These are phyloP conservation scores for Ictalurus punctatus DNA, from an alignment of 2,113 vertebrate species.

Conservation along the genomic window DNA sequence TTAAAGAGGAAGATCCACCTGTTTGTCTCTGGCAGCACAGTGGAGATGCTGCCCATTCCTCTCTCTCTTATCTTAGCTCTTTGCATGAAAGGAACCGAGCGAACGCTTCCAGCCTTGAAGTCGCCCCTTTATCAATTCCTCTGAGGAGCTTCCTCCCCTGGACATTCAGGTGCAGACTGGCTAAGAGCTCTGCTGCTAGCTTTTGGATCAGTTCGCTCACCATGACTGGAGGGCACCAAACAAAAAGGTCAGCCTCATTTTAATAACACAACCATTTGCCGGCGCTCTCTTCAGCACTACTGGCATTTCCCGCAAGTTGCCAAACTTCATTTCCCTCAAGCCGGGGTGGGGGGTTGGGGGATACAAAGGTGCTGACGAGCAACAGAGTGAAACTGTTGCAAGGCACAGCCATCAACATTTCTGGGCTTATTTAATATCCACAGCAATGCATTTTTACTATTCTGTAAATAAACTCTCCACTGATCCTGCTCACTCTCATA, in stretches of 20 bases:
- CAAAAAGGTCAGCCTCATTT: slow-evolving; percentile 65
- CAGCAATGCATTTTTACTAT: slow-evolving; percentile 47
- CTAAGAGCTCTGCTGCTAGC: slow-evolving; percentile 18
- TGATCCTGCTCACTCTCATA: slow-evolving; percentile 52
- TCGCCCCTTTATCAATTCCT: slow-evolving; percentile 41
- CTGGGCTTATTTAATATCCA: slow-evolving; percentile 65
- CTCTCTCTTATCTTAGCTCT: slow-evolving; percentile 64
- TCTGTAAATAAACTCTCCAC: slow-evolving; percentile 58
- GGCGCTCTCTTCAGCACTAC: slow-evolving; percentile 58
- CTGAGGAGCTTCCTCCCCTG: slow-evolving; percentile 42
- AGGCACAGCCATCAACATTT: slow-evolving; percentile 64
- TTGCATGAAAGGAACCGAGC: slow-evolving; percentile 61
- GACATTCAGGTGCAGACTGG: slow-evolving; percentile 4
- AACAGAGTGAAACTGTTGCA: slow-evolving; percentile 57
- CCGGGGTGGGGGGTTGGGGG: slow-evolving; percentile 45
- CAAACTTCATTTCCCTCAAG: slow-evolving; percentile 53
- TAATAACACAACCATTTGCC: slow-evolving; percentile 70
- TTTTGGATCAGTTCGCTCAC: slow-evolving; percentile 18
- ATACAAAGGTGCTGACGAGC: slow-evolving; percentile 41
- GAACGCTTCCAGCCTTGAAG: slow-evolving; percentile 50
- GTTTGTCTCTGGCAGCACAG: slow-evolving; percentile 45
- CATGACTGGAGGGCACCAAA: slow-evolving; percentile 45
- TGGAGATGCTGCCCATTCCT: slow-evolving; percentile 50
- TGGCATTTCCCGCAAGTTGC: slow-evolving; percentile 60
- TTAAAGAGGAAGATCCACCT: slow-evolving; percentile 50